phyloP scores from a whole-genome alignment of 2,797 vertebrate genomes.

The Rhabdophis nuchalis region DNA sequence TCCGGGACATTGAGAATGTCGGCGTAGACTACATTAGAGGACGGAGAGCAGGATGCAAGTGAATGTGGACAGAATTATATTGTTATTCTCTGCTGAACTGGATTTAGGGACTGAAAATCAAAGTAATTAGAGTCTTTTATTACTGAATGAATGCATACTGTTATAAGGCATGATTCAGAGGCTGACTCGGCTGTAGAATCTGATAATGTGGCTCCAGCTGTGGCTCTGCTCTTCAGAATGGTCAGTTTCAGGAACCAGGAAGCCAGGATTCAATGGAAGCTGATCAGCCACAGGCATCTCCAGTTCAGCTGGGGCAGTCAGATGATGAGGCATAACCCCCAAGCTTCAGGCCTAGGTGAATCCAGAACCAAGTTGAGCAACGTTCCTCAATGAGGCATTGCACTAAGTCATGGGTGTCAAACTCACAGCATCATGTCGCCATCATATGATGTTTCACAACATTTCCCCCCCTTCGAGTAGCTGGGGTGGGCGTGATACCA shows the following conservation, averaged over 20 bases:
- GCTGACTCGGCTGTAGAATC: not conserved
- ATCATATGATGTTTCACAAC: fast-evolving
- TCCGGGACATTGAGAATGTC: not conserved
- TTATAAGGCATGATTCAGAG: not conserved
- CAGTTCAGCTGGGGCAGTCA: not conserved
- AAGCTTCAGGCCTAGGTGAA: not conserved
- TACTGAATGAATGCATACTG: not conserved
- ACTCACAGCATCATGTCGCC: too few species aligned
- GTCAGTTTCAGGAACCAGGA: not conserved
- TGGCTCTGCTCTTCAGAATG: not conserved
- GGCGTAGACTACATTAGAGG: not conserved
- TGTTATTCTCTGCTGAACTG: not conserved
- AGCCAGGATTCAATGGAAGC: not conserved
- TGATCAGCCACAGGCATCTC: not conserved
- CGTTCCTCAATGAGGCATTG: too few species aligned
- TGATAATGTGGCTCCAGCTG: not conserved
- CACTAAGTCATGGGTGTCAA: too few species aligned
- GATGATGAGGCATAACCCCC: not conserved
- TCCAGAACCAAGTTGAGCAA: too few species aligned
- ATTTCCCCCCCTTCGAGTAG: too few species aligned
- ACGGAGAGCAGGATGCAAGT: not conserved
- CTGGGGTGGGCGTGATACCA: not conserved
- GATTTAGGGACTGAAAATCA: not conserved
- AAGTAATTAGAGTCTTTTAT: not conserved
- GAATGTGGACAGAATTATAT: not conserved